Evolutionary conservation across 2,113 vertebrate genomes (phyloP).

Genomic region (Rhinoderma darwinii): DNA sequence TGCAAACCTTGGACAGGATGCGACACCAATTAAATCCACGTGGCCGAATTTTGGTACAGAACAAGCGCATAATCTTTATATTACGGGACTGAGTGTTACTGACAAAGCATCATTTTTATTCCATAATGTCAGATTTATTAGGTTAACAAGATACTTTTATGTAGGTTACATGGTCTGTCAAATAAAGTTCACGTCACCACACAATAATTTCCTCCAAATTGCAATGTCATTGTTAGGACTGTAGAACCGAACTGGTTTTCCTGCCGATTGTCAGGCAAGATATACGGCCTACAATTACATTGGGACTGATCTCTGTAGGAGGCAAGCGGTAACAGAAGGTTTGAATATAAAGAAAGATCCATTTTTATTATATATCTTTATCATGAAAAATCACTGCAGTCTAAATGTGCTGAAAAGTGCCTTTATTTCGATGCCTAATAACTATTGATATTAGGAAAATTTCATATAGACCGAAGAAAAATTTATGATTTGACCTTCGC

Average conservation of each 20-base stretch:
- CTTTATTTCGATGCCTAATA: neutral
- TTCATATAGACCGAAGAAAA: neutral
- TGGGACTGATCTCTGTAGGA: conserved; percentile 64
- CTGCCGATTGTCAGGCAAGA: conserved; percentile 62
- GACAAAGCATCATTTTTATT: conserved; percentile 72
- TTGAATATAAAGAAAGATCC: conserved; percentile 66
- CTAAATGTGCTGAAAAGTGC: conserved; percentile 33
- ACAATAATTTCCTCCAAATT: conserved; percentile 63
- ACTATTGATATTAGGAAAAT: neutral
- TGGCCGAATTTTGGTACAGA: conserved; percentile 75
- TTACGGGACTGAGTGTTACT: conserved; percentile 70
- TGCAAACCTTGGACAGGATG: conserved; percentile 72
- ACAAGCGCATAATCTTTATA: conserved; percentile 74
- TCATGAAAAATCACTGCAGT: conserved; percentile 49
- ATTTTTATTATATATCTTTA: conserved; percentile 58
- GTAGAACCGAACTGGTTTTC: conserved; percentile 62
- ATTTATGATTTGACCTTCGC: neutral
- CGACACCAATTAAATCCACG: conserved; percentile 77
- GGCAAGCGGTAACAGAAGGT: conserved; percentile 66
- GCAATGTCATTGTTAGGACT: conserved; percentile 60
- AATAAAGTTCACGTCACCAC: conserved; percentile 66
- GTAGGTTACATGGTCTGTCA: conserved; percentile 69
- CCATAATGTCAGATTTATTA: conserved; percentile 71
- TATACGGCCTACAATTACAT: conserved; percentile 49
- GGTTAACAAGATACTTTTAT: conserved; percentile 68